These are phyloP conservation scores for Urophycis tenuis DNA, from an alignment of 2,797 vertebrate genomes.

Conservation along the genomic window DNA sequence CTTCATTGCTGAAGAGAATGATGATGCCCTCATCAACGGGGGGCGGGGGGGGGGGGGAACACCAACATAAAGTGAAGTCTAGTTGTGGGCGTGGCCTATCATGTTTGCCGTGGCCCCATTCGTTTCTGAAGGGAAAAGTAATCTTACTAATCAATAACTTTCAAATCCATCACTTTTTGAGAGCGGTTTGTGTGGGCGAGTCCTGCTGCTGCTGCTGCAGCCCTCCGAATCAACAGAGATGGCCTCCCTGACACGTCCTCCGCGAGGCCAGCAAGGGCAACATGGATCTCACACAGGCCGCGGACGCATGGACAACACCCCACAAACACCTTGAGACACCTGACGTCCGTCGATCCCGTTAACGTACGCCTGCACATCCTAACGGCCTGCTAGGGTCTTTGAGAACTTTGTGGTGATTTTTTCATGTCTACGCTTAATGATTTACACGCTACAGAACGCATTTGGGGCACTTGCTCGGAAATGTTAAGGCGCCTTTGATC, in stretches of 20 bases:
- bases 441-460: constrained; percentile 50
- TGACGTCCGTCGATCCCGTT: constrained; percentile 24
- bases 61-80: not conserved
- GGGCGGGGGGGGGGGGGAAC: too few species aligned
- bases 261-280: constrained; percentile 14
- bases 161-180: constrained; percentile 38
- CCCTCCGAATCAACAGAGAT: constrained; percentile 64
- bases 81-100: constrained; percentile 13
- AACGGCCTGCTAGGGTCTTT: constrained; percentile 41
- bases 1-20: constrained; percentile 24
- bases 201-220: constrained; percentile 34
- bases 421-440: constrained; percentile 42
- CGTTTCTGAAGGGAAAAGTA: constrained; percentile 39
- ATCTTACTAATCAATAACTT: constrained; percentile 39
- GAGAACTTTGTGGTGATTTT: constrained; percentile 45
- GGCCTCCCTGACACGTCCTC: constrained; percentile 60
- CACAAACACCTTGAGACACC: not conserved
- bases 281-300: not conserved
- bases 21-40: not conserved
- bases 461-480: constrained; percentile 57
- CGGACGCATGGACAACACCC: not conserved
- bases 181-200: constrained; percentile 31
- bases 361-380: constrained; percentile 38
- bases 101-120: constrained; percentile 24
- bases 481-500: constrained; percentile 62